A percentile compares a stretch with the other conserved stretches of the same genome.
phyloP scores from a whole-genome alignment of 2,797 vertebrate genomes.

The Alfaro cultratus region DNA sequence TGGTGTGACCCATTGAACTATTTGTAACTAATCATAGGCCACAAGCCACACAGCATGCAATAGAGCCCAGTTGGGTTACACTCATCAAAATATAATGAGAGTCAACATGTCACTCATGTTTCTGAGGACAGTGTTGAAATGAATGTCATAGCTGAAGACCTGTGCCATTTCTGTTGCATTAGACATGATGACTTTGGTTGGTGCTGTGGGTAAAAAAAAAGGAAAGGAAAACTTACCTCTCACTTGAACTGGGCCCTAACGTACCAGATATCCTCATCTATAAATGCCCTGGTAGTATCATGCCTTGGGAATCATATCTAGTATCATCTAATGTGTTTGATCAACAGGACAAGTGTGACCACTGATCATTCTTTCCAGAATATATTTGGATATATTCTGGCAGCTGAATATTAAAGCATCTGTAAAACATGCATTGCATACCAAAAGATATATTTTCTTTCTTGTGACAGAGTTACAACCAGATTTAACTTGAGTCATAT shows the following conservation, averaged over 20 bases:
- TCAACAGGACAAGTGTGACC: slow-evolving; percentile 50
- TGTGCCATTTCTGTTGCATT: slow-evolving; percentile 42
- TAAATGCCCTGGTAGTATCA: slow-evolving; percentile 54
- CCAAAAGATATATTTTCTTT: slow-evolving; percentile 52
- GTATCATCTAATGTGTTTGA: slow-evolving; percentile 61
- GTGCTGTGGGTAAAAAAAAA: slow-evolving; percentile 30
- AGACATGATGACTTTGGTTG: slow-evolving; percentile 35
- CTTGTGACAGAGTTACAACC: slow-evolving; percentile 33
- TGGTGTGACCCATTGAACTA: slow-evolving; percentile 70
- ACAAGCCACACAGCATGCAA: slow-evolving; percentile 60
- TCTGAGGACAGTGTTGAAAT: slow-evolving; percentile 51
- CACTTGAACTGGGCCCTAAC: slow-evolving; percentile 23
- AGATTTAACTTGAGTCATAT: slow-evolving; percentile 24
- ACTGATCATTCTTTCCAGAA: slow-evolving; percentile 43
- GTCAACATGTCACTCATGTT: slow-evolving; percentile 62
- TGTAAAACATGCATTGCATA: slow-evolving; percentile 56
- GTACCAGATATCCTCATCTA: slow-evolving; percentile 50
- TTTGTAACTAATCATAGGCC: slow-evolving; percentile 75
- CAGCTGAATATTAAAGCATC: slow-evolving; percentile 58
- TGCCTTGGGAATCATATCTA: slow-evolving; percentile 54
- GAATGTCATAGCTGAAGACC: slow-evolving; percentile 38
- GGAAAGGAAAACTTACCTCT: neutral
- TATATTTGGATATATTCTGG: slow-evolving; percentile 74
- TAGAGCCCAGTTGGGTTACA: slow-evolving; percentile 62
- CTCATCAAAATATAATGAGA: slow-evolving; percentile 70